These are phyloP conservation scores for Pogoniulus pusillus DNA, from an alignment of 2,797 vertebrate genomes.

Conservation along the genomic window DNA sequence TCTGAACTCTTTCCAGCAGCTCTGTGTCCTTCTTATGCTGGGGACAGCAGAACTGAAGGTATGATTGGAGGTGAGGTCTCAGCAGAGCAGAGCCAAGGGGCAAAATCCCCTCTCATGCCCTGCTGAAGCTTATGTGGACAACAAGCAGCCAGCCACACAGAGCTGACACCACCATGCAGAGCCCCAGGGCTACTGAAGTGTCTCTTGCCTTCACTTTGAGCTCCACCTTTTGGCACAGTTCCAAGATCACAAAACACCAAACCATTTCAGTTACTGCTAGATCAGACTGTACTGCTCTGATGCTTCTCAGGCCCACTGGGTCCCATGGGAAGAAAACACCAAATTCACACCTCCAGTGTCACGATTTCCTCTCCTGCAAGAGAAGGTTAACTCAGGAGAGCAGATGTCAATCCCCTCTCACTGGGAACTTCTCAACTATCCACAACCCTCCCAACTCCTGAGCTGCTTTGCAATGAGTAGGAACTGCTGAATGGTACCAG, in stretches of 20 bases:
- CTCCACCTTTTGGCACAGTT: neutral
- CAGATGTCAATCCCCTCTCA: neutral
- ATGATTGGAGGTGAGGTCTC: too few relatives aligned
- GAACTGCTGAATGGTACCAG: constrained; percentile 60
- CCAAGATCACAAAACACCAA: neutral
- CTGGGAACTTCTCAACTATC: neutral
- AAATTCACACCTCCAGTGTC: neutral
- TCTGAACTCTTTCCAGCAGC: too few relatives aligned
- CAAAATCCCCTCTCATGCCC: too few relatives aligned
- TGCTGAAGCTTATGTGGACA: neutral
- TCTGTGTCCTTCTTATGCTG: too few relatives aligned
- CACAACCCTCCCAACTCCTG: neutral
- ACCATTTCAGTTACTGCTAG: neutral
- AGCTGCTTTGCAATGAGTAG: neutral
- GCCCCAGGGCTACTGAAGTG: neutral
- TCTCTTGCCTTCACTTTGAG: neutral
- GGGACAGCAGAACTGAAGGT: too few relatives aligned
- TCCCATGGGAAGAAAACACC: neutral
- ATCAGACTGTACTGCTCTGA: neutral
- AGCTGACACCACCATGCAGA: neutral
- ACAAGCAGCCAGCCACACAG: neutral
- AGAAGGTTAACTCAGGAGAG: neutral
- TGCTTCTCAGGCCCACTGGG: neutral
- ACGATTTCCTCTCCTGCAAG: neutral
- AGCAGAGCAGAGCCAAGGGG: too few relatives aligned